Evolutionary conservation across 2,113 vertebrate genomes (phyloP).

Genomic region (Amblyopsis rosae): DNA sequence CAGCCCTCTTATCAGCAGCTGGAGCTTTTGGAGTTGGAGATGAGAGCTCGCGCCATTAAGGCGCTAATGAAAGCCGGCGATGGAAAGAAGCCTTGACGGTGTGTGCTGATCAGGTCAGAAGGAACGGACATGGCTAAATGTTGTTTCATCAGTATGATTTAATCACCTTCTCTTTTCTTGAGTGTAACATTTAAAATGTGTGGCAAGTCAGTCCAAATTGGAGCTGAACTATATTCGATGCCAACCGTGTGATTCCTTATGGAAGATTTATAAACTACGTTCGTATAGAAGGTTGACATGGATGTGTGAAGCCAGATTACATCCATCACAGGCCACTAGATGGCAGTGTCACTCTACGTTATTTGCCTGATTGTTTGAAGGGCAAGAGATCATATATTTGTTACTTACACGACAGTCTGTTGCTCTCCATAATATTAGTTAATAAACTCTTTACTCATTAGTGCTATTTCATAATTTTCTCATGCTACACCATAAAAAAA

Average conservation of each 20-base stretch:
- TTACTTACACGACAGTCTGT: not conserved
- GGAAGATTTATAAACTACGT: not conserved
- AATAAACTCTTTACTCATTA: not conserved
- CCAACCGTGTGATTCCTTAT: not conserved
- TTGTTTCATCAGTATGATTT: not conserved
- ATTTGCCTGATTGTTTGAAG: not conserved
- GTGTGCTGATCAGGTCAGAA: no score
- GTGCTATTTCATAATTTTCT: not conserved
- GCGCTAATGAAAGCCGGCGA: conserved; percentile 96
- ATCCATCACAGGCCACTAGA: conserved; percentile 49
- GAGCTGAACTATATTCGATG: conserved; percentile 8
- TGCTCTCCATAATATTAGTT: not conserved
- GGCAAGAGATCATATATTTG: not conserved
- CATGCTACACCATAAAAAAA: not conserved
- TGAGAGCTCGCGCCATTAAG: conserved; percentile 97
- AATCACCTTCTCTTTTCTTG: not conserved
- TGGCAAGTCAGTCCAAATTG: conserved; percentile 42
- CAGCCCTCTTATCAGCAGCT: conserved; percentile 93
- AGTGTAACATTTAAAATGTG: not conserved
- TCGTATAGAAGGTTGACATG: not conserved
- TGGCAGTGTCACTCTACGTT: conserved; percentile 47
- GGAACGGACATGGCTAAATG: not conserved
- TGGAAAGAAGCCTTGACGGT: conserved; percentile 72
- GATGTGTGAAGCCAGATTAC: not conserved
- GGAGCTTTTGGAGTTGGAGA: conserved; percentile 94